phyloP scores from a whole-genome alignment of 2,888 invertebrate genomes.

The Drosophila merina region DNA sequence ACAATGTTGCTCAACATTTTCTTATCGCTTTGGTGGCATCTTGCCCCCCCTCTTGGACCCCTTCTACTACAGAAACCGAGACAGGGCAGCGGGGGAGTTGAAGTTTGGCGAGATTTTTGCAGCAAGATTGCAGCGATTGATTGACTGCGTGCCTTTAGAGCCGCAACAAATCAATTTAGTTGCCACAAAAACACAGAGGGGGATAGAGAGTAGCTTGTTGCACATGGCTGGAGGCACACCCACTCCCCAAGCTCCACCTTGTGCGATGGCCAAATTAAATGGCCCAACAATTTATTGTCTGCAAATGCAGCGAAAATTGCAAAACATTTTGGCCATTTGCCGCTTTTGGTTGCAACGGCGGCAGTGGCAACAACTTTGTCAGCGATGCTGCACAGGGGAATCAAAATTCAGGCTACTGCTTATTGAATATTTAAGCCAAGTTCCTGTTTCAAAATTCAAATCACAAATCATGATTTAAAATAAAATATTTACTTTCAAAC shows the following conservation, averaged over 20 bases:
- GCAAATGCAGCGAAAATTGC: conserved; percentile 60
- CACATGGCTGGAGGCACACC: conserved; percentile 34
- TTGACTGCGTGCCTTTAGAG: conserved; percentile 73
- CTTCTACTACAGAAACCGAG: not conserved
- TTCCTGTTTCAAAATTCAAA: not conserved
- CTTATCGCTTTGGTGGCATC: conserved; percentile 49
- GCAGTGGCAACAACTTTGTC: conserved; percentile 26
- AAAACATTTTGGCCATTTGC: conserved; percentile 51
- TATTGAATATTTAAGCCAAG: not conserved
- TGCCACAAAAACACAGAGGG: conserved; percentile 35
- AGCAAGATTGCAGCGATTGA: conserved; percentile 64
- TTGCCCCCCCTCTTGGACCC: conserved; percentile 3
- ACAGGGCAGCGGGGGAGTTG: conserved; percentile 8
- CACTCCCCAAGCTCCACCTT: conserved; percentile 39
- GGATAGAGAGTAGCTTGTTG: conserved; percentile 27
- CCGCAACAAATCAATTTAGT: conserved; percentile 76
- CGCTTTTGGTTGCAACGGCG: conserved; percentile 39
- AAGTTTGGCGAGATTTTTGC: conserved; percentile 36
- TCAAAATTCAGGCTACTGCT: not conserved
- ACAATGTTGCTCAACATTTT: conserved; percentile 61
- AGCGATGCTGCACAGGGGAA: conserved; percentile 15
- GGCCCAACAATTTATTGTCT: conserved; percentile 64
- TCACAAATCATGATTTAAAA: not conserved
- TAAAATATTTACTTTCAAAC: not conserved
- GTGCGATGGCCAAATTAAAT: conserved; percentile 61